These are phyloP conservation scores for Coelinius sp. DNA, from an alignment of 2,888 invertebrate genomes.

Conservation along the genomic window DNA sequence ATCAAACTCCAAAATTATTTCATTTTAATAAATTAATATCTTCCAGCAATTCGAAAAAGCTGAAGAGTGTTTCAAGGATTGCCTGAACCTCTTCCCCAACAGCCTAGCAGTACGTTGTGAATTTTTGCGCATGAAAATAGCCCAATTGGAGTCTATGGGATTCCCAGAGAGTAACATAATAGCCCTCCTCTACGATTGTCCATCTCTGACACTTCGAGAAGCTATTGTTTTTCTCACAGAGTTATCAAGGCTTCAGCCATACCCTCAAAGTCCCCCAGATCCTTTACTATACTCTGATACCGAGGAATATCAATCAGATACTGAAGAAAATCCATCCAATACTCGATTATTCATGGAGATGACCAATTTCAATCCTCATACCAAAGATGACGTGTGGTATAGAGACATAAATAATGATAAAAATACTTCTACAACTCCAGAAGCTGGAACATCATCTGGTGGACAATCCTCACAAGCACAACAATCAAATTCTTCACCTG, in stretches of 20 bases:
- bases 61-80: conserved; percentile 47
- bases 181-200: conserved; percentile 34
- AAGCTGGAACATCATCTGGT: neutral
- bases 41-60: conserved; percentile 39
- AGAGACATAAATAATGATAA: neutral
- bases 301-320: conserved; percentile 52
- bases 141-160: conserved; percentile 47
- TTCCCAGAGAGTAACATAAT: conserved; percentile 48
- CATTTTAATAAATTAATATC: neutral
- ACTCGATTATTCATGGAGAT: conserved; percentile 51
- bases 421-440: neutral
- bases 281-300: conserved; percentile 31
- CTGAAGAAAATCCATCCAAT: conserved; percentile 46
- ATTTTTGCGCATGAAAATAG: conserved; percentile 46
- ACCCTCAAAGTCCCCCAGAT: neutral
- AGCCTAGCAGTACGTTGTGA: conserved; percentile 48
- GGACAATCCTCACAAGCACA: neutral
- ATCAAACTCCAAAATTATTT: neutral
- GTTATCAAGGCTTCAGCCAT: neutral
- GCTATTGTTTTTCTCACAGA: conserved; percentile 43
- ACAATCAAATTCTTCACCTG: neutral
- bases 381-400: neutral
- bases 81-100: conserved; percentile 46
- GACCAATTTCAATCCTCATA: conserved; percentile 40
- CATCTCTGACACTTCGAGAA: conserved; percentile 33